Conservation (phyloP, 2,113 vertebrate genomes). For the Pterocles orientalis region DNA sequence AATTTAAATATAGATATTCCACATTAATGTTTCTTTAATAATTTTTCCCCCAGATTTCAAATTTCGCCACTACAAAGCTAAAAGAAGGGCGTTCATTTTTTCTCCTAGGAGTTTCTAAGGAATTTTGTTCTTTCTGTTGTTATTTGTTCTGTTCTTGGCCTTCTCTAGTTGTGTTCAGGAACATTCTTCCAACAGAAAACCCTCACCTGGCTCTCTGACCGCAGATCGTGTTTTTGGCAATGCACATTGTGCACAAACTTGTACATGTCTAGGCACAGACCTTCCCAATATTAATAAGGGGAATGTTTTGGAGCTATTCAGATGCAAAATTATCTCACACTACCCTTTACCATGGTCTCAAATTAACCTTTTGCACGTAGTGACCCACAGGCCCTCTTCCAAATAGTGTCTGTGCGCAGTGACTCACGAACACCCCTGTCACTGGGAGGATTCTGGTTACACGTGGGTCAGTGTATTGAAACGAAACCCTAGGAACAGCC, state of each 20-base stretch:
- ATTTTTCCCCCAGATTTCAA: not conserved
- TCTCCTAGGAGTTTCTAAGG: not conserved
- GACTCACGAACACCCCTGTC: not conserved
- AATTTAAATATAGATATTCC: not conserved
- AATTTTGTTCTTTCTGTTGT: not conserved
- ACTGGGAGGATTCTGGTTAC: not conserved
- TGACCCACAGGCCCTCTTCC: not conserved
- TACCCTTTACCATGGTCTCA: not conserved
- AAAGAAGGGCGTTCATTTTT: not conserved
- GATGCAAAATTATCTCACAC: not conserved
- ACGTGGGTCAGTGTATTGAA: not conserved
- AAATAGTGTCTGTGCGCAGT: no score
- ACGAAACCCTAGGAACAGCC: not conserved
- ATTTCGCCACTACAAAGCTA: not conserved
- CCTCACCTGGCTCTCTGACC: not conserved
- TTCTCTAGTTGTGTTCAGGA: not conserved
- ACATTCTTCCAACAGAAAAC: not conserved
- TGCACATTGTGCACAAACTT: not conserved
- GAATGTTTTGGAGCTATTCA: not conserved
- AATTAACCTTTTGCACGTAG: not conserved
- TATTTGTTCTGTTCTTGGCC: not conserved
- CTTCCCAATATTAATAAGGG: not conserved
- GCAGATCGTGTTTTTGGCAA: not conserved
- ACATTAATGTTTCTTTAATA: not conserved
- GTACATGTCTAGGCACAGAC: not conserved